A percentile compares a stretch with the other conserved stretches of the same genome.
phyloP scores from a whole-genome alignment of 2,113 vertebrate genomes.

The Macroglossus sobrinus region DNA sequence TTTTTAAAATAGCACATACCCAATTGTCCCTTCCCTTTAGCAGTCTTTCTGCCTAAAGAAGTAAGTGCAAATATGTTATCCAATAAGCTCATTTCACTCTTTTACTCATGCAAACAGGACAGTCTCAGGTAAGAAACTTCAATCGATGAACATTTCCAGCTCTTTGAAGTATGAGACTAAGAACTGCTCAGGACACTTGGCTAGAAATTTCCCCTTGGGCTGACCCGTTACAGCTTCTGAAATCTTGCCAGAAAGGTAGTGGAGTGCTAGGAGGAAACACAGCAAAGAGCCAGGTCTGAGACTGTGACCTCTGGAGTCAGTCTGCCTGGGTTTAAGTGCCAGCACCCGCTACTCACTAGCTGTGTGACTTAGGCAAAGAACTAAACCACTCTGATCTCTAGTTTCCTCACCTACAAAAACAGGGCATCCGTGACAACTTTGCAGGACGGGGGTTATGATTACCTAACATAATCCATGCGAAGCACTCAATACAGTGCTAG shows the following conservation, averaged over 20 bases:
- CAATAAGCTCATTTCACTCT: neutral
- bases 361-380: neutral
- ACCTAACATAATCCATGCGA: neutral
- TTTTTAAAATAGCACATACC: neutral
- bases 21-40: neutral
- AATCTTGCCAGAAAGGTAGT: neutral
- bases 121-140: neutral
- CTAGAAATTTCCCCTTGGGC: neutral
- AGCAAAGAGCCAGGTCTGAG: neutral
- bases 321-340: neutral
- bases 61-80: neutral
- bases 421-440: neutral
- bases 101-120: neutral
- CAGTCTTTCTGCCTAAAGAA: neutral
- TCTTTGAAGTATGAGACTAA: neutral
- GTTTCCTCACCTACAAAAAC: neutral
- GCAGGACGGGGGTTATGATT: neutral
- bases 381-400: neutral
- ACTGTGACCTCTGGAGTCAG: neutral
- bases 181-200: neutral
- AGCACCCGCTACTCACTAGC: neutral
- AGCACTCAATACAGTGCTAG: neutral
- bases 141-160: neutral
- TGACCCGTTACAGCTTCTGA: neutral
- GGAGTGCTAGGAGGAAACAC: neutral